phyloP scores from a whole-genome alignment of 2,888 invertebrate genomes.

The Pandemis corylana region DNA sequence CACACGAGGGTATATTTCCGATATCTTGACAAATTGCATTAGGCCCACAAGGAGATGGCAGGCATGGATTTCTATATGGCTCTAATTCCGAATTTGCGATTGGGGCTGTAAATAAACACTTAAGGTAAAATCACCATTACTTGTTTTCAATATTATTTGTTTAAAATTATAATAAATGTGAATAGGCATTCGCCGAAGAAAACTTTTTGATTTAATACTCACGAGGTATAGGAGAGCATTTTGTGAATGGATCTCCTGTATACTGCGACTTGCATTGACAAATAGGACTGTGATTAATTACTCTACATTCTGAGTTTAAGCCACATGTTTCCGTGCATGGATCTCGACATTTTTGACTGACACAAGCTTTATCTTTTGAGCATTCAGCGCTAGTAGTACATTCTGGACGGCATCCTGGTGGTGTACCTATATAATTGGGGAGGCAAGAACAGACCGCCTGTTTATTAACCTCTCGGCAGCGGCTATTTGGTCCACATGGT shows the following conservation, averaged over 20 bases:
- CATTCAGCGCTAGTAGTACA: constrained; percentile 92
- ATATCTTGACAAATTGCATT: constrained; percentile 87
- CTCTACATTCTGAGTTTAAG: constrained; percentile 88
- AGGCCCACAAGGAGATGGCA: constrained; percentile 88
- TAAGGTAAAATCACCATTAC: not conserved
- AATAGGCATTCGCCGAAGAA: not conserved
- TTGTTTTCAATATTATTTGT: not conserved
- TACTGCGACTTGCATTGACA: constrained; percentile 88
- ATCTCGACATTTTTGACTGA: constrained; percentile 90
- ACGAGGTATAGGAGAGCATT: constrained; percentile 84
- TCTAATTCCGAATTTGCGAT: constrained; percentile 75
- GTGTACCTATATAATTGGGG: constrained; percentile 88
- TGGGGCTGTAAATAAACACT: constrained; percentile 66
- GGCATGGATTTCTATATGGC: constrained; percentile 82
- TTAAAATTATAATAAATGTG: not conserved
- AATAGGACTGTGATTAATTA: constrained; percentile 91
- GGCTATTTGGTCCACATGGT: constrained; percentile 91
- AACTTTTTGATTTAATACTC: constrained; percentile 55
- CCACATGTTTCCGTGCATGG: constrained; percentile 91
- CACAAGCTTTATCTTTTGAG: constrained; percentile 88
- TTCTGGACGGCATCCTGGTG: constrained; percentile 91
- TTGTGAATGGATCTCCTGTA: constrained; percentile 88
- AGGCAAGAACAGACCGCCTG: constrained; percentile 91
- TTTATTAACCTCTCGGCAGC: constrained; percentile 89
- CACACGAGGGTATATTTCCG: constrained; percentile 86